These are phyloP conservation scores for Yoshiicerus persimilis DNA, from an alignment of 1,140 invertebrate genomes.

Conservation along the genomic window DNA sequence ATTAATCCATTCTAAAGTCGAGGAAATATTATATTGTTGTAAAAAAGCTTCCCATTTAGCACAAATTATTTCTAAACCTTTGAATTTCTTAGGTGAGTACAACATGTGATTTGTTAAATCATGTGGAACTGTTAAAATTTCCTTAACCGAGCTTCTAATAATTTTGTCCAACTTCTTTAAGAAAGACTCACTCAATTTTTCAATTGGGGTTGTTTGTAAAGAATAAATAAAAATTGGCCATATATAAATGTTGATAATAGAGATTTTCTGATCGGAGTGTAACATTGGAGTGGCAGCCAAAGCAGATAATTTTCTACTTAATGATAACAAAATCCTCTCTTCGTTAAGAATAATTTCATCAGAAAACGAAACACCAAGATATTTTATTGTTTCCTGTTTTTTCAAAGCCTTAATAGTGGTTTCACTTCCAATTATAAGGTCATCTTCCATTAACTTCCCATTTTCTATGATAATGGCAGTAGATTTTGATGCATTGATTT, in stretches of 20 bases:
- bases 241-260: neutral
- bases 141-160: neutral
- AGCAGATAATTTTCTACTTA: neutral
- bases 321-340: neutral
- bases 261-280: neutral
- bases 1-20: neutral
- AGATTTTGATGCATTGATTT: neutral
- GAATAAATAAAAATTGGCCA: neutral
- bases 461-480: neutral
- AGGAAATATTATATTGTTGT: neutral
- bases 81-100: neutral
- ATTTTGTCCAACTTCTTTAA: neutral
- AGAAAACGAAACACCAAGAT: neutral
- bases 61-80: neutral
- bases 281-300: neutral
- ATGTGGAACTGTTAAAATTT: neutral
- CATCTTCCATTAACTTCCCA: neutral
- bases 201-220: neutral
- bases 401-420: neutral
- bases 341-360: neutral
- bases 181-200: neutral
- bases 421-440: neutral
- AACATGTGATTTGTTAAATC: neutral
- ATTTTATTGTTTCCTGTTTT: neutral
- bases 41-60: neutral